Base-by-base conservation (phyloP, 2,888 invertebrate genomes). In the Osedax fenrisi region DNA sequence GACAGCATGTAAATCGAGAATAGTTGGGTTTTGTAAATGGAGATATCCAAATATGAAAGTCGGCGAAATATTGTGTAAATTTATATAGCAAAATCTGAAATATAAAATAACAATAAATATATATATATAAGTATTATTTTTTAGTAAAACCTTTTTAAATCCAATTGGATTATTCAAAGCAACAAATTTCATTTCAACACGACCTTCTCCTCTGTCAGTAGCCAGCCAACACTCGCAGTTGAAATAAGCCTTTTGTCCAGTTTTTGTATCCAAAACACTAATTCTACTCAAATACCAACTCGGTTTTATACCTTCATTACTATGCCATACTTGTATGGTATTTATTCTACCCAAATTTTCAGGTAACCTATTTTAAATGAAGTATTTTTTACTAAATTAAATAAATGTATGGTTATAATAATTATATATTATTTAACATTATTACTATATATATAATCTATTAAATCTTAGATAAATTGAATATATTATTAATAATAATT, bases 301-400 rank as follows among this genome's bases (percentile, higher is more conserved):
- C 0, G 85, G 85, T 2, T 81, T 81, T 2, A 78, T 61, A 0
- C 85, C 85, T 62, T 79, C 80, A 77, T 85, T 85, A 79, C 84
- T 83, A 77, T 85, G 85, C 85, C 85, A 85, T 22, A 85, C 75
- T 77, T 85, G 84, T 10, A 84, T 81, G 76, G 84, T 84, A 79
- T 80, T 80, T 2, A 85, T 80, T 10, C 79, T 79, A 21, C 85
- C 85, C 64, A 85, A 80, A 78, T 80, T 82, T 74, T 83, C 81
- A 22, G 82, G 81, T 27, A 83, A 77, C 24, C 84, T 85, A n/a
- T n/a, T n/a, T n/a, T n/a, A n/a, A n/a, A n/a, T n/a, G n/a, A n/a
- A n/a, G n/a, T n/a, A n/a, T n/a, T n/a, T n/a, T n/a, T n/a, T n/a
- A n/a, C n/a, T n/a, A n/a, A n/a, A n/a, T n/a, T n/a, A n/a, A n/a